Evolutionary conservation across 2,113 vertebrate species (phyloP).

Genomic region (Eleginops maclovinus): DNA sequence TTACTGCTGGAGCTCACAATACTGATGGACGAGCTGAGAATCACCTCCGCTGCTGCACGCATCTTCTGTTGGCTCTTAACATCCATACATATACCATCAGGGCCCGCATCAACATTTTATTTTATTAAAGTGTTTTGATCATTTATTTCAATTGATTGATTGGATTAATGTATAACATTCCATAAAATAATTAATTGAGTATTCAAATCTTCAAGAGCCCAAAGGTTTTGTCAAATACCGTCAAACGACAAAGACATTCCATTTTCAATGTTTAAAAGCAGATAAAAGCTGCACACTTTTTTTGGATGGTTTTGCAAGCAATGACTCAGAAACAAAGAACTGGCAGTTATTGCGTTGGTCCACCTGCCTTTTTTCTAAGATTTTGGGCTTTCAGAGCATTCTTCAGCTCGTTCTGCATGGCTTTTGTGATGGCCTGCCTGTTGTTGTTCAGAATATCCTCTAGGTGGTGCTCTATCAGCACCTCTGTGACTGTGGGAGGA

Average conservation of each 20-base stretch:
- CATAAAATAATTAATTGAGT: neutral
- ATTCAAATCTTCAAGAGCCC: neutral
- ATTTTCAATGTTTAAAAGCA: too few species aligned
- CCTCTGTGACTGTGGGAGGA: constrained; percentile 69
- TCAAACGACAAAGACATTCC: neutral
- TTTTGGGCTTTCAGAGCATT: constrained; percentile 62
- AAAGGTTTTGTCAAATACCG: neutral
- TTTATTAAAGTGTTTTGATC: neutral
- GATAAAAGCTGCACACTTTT: too few species aligned
- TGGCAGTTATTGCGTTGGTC: neutral
- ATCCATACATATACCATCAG: constrained; percentile 16
- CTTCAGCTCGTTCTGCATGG: constrained; percentile 72
- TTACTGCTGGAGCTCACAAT: constrained; percentile 82
- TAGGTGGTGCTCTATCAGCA: constrained; percentile 78
- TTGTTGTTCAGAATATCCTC: constrained; percentile 82
- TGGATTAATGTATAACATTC: neutral
- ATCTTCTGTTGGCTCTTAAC: constrained; percentile 75
- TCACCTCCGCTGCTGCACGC: constrained; percentile 69
- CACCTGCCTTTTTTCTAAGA: constrained; percentile 70
- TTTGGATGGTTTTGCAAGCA: too few species aligned
- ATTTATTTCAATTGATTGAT: neutral
- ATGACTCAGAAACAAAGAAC: too few species aligned
- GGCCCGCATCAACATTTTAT: neutral
- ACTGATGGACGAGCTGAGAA: constrained; percentile 75
- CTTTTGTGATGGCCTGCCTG: constrained; percentile 64